A percentile compares a stretch with the other conserved stretches of the same genome.
Conservation (phyloP, 2,797 vertebrate species). For the Esox lucius region DNA sequence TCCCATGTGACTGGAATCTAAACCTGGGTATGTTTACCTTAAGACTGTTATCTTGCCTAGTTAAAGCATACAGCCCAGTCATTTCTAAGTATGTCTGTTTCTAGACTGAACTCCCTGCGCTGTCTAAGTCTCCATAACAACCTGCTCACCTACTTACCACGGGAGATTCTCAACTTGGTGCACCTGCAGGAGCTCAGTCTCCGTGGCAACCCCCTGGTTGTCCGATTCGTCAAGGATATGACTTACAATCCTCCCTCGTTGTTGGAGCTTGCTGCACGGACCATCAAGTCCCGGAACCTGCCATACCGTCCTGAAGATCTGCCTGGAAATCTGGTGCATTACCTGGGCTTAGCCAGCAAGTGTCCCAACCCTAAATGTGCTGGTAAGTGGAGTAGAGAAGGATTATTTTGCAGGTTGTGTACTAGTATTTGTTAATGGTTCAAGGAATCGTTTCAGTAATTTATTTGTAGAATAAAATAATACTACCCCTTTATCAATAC, state of each 20-base stretch:
- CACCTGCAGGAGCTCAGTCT: conserved; percentile 96
- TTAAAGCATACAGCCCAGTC: neutral
- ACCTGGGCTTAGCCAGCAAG: conserved; percentile 93
- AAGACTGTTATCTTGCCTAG: neutral
- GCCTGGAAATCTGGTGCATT: conserved; percentile 83
- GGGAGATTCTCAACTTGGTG: conserved; percentile 94
- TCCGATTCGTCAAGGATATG: conserved; percentile 96
- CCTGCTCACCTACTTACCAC: conserved; percentile 92
- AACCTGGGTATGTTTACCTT: neutral
- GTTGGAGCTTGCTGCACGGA: conserved; percentile 90
- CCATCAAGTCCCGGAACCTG: conserved; percentile 87
- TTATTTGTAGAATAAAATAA: neutral
- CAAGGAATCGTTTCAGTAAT: neutral
- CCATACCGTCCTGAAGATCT: conserved; percentile 82
- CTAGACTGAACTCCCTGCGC: conserved; percentile 89
- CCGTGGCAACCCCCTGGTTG: conserved; percentile 94
- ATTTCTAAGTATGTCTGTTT: neutral
- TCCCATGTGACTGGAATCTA: neutral
- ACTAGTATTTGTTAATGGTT: neutral
- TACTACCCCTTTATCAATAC: no score
- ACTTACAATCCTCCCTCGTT: conserved; percentile 92
- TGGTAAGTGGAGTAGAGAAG: conserved; percentile 71
- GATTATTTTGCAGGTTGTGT: neutral
- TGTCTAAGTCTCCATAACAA: conserved; percentile 98
- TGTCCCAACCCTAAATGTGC: conserved; percentile 98